Conservation (phyloP, 1,140 invertebrate genomes). For the Apis cerana region DNA sequence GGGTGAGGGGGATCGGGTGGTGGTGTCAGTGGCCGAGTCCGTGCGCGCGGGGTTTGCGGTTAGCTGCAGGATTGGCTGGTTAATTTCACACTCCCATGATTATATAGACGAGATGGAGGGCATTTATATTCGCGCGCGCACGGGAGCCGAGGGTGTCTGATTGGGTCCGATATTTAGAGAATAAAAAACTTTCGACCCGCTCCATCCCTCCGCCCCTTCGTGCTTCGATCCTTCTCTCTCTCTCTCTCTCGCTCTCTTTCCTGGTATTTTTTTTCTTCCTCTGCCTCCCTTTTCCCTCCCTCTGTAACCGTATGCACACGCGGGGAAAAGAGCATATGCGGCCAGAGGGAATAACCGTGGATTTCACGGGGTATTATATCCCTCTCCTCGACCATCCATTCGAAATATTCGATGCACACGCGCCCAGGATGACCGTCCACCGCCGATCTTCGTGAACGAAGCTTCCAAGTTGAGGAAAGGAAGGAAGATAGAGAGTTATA, state of each 20-base stretch:
- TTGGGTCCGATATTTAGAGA: conserved; percentile 71
- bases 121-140: conserved; percentile 74
- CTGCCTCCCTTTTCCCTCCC: not conserved
- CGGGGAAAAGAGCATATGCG: not conserved
- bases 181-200: conserved; percentile 57
- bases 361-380: not conserved
- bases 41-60: conserved; percentile 63
- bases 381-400: no score
- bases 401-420: not conserved
- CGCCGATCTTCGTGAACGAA: not conserved
- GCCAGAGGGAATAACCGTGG: not conserved
- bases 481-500: not conserved
- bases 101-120: conserved; percentile 76
- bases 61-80: conserved; percentile 75
- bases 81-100: conserved; percentile 80
- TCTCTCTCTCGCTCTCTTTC: not conserved
- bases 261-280: not conserved
- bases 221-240: not conserved
- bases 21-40: conserved; percentile 1
- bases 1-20: not conserved
- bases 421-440: not conserved
- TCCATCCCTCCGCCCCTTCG: not conserved
- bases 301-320: not conserved
- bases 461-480: no score
- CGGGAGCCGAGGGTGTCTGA: conserved; percentile 64